Conservation (phyloP, 2,888 invertebrate genomes). For the Ochropleura plecta region DNA sequence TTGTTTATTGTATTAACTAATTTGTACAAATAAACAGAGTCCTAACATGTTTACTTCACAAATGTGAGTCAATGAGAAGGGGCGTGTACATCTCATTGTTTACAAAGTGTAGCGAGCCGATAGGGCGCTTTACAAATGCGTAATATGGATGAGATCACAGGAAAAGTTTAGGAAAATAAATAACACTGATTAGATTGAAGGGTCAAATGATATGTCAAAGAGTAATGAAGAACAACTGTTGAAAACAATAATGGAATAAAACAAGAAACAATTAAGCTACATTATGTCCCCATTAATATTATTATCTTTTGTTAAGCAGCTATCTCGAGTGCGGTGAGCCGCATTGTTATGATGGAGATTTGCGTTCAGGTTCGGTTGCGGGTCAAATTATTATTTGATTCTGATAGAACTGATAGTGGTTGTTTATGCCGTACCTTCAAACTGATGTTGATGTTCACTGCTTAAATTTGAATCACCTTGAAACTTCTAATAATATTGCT, state of each 20-base stretch:
- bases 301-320: slow-evolving; percentile 66
- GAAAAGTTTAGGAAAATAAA: slow-evolving; percentile 85
- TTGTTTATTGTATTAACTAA: slow-evolving; percentile 20
- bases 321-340: slow-evolving; percentile 51
- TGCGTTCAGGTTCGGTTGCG: slow-evolving; percentile 37
- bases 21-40: slow-evolving; percentile 20
- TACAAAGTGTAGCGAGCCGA: slow-evolving; percentile 62
- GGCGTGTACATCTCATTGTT: slow-evolving; percentile 69
- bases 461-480: slow-evolving; percentile 15
- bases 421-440: slow-evolving; percentile 16
- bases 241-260: slow-evolving; percentile 86
- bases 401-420: slow-evolving; percentile 14
- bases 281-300: slow-evolving; percentile 70
- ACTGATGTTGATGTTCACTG: slow-evolving; percentile 15
- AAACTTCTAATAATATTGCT: not conserved
- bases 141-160: slow-evolving; percentile 84
- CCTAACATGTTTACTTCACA: slow-evolving; percentile 40
- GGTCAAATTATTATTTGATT: slow-evolving; percentile 48
- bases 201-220: slow-evolving; percentile 72
- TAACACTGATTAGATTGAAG: slow-evolving; percentile 81
- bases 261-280: slow-evolving; percentile 81
- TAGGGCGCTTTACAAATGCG: slow-evolving; percentile 67
- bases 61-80: slow-evolving; percentile 69
- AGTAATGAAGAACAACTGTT: slow-evolving; percentile 75
- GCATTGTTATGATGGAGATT: slow-evolving; percentile 63